These are phyloP conservation scores for Dysidea cf. avara DNA, from an alignment of 37 sponge, comb jelly and placozoan genomes.

Conservation along the genomic window DNA sequence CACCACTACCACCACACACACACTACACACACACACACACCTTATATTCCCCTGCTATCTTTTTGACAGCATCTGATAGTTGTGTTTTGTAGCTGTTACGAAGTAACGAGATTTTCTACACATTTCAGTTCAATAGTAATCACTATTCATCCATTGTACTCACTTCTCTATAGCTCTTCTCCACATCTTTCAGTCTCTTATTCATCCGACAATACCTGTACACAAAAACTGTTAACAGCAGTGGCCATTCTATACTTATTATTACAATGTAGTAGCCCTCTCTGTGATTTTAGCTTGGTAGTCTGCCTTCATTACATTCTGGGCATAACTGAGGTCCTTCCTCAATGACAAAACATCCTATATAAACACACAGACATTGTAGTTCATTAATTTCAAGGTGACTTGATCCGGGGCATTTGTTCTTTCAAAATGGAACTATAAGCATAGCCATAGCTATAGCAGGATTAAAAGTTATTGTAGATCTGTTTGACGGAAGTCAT, in stretches of 20 bases:
- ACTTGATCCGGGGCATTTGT: too few relatives aligned
- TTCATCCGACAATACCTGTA: conserved; percentile 35
- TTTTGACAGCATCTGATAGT: conserved; percentile 58
- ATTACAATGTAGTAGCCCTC: conserved; percentile 64
- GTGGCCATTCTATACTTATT: background rate
- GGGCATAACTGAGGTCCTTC: conserved; percentile 56
- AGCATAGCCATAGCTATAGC: too few relatives aligned
- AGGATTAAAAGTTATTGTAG: too few relatives aligned
- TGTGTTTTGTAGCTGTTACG: conserved; percentile 54
- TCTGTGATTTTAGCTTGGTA: conserved; percentile 55
- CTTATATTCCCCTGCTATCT: conserved; percentile 76
- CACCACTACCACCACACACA: too few relatives aligned
- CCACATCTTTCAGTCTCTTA: conserved; percentile 38
- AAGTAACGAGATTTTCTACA: conserved; percentile 49
- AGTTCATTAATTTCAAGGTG: too few relatives aligned
- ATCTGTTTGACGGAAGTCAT: too few relatives aligned
- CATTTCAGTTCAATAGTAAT: background rate
- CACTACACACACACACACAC: too few relatives aligned
- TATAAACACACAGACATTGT: background rate
- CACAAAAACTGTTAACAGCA: background rate
- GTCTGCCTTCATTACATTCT: conserved; percentile 52
- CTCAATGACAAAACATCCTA: conserved; percentile 49
- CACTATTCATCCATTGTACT: background rate
- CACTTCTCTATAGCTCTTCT: conserved; percentile 55
- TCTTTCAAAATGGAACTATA: too few relatives aligned